These are phyloP conservation scores for Muricea muricata DNA, from an alignment of 92 coral and sea anemone species.

Conservation along the genomic window DNA sequence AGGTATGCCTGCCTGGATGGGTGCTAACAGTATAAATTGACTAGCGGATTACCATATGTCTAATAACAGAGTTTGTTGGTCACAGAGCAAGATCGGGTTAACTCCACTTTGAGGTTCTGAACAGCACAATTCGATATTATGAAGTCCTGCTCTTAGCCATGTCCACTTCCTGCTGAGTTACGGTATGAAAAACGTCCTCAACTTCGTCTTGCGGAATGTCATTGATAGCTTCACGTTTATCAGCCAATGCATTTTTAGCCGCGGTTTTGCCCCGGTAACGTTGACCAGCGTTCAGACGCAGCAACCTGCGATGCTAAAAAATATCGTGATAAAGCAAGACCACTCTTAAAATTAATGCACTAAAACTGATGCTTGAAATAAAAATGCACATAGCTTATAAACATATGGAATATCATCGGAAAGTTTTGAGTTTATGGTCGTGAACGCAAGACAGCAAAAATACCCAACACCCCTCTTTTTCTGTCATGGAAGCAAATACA, in stretches of 20 bases:
- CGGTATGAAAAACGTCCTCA: slow-evolving; percentile 88
- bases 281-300: slow-evolving; percentile 90
- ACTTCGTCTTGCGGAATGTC: slow-evolving; percentile 78
- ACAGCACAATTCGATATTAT: not conserved
- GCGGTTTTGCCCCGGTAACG: slow-evolving; percentile 77
- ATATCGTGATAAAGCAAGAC: not conserved
- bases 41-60: no score
- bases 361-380: not conserved
- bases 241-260: slow-evolving; percentile 76
- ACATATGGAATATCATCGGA: no score
- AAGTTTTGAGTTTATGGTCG: no score
- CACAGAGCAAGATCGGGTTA: no score
- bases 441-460: no score
- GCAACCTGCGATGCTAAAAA: slow-evolving; percentile 80
- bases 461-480: no score
- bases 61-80: no score
- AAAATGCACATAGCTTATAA: no score
- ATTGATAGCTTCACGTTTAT: slow-evolving; percentile 79
- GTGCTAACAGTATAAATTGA: no score
- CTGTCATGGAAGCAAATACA: no score
- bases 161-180: slow-evolving; percentile 94
- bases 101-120: not conserved
- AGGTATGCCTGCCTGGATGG: no score
- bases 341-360: no score
- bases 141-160: slow-evolving; percentile 57